phyloP scores from a whole-genome alignment of 30 jellyfish, hydroid and myxozoan genomes.

The Nemopilema nomurai region DNA sequence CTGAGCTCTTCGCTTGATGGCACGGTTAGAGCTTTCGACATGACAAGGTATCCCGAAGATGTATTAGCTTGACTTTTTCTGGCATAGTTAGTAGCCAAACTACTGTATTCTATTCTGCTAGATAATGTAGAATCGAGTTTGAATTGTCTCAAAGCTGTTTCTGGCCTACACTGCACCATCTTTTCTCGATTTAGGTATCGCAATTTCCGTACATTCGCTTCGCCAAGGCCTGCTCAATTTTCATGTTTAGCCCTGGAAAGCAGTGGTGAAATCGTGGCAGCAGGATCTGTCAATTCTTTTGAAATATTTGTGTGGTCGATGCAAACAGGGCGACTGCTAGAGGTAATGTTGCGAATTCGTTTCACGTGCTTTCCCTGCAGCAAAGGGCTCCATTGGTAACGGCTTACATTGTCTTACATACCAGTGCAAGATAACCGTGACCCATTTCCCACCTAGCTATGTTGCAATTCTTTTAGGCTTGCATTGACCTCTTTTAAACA shows the following conservation, averaged over 20 bases:
- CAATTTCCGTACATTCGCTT: slow-evolving; percentile 91
- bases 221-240: slow-evolving; percentile 96
- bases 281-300: slow-evolving; percentile 90
- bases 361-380: not conserved
- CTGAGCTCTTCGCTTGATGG: slow-evolving; percentile 96
- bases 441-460: no score
- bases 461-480: not conserved
- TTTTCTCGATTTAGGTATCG: slow-evolving; percentile 80
- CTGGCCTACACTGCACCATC: not conserved
- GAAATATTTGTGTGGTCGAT: slow-evolving; percentile 95
- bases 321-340: slow-evolving; percentile 96
- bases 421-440: no score
- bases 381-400: slow-evolving; percentile 78
- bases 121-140: not conserved
- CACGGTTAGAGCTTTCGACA: slow-evolving; percentile 94
- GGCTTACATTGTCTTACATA: no score
- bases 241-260: slow-evolving; percentile 88
- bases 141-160: not conserved
- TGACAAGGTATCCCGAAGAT: slow-evolving; percentile 76
- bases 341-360: slow-evolving; percentile 34
- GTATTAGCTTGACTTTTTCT: no score
- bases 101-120: not conserved
- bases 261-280: slow-evolving; percentile 94
- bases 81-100: no score
- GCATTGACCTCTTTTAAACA: not conserved